Evolutionary conservation across 2,797 vertebrate genomes (phyloP), one percentile per base, ranked within the genome.

Genomic region (Sorex maritimensis): DNA sequence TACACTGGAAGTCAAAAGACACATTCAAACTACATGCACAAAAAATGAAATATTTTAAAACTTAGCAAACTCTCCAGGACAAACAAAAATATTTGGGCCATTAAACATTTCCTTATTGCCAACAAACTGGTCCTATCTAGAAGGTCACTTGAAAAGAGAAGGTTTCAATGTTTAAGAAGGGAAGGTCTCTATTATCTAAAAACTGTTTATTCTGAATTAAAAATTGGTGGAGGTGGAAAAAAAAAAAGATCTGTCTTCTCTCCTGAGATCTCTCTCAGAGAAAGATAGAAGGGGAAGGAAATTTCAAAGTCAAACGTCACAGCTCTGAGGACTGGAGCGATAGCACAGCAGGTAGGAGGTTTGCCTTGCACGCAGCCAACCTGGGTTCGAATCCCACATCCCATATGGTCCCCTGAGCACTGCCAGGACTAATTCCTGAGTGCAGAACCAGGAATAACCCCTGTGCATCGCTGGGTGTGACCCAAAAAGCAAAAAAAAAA

Each of bases 1-100:
- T 90, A 96, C 71, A 83, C 13, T 17, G 46, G 87, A 89, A 93
- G 67, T 87, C 89, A 95, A 91, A 86, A 88, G 69, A 88, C 65
- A 14, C 65, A n/a, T 88, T 75, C 24, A 46, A 78, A 44, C 7
- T 28, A 65, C 15, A 84, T 49, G 84, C 13, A 78, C 10, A 91
- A 85, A 87, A 41, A 87, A 41, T 78, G 34, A 82, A 58, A 90
- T 71, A 92, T 83, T 74, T 55, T 78, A 52, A 52, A 24, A 72
- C 52, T 87, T 80, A 83, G 21, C 4, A 83, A 82, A 68, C 34
- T 9, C n/a, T 91, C 58, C 55, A 38, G 55, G 78, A 77, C 24
- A 91, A 91, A 88, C 17, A 94, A 91, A 81, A 85, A 52, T 67
- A 72, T 55, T 68, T 61, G 58, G 58, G 26, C 58, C 58, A 10